Percentiles rank a stretch among this genome's conserved stretches.
phyloP scores from a whole-genome alignment of 2,113 vertebrate species.

The Otocyon megalotis region DNA sequence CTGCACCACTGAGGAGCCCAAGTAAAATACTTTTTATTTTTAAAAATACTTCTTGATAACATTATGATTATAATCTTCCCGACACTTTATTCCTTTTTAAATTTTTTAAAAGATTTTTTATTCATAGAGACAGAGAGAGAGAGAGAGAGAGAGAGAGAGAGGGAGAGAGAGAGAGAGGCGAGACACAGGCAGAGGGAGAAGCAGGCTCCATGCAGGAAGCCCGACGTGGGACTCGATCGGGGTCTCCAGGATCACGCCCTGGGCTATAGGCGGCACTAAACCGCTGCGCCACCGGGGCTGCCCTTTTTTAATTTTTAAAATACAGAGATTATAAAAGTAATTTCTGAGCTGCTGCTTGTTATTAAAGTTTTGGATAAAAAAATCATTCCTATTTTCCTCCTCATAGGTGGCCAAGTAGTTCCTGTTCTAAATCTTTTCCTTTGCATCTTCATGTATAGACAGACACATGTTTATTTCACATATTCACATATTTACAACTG shows the following conservation, averaged over 20 bases:
- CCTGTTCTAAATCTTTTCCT: slow-evolving; percentile 6
- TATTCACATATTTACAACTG: not conserved
- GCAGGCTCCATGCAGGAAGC: too few species aligned
- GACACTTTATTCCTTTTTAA: not conserved
- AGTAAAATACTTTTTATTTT: not conserved
- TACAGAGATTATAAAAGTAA: not conserved
- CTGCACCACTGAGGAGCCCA: not conserved
- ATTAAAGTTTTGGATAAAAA: slow-evolving; percentile 40
- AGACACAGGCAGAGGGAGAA: too few species aligned
- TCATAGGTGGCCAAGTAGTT: not conserved
- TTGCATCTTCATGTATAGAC: not conserved
- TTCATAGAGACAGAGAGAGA: too few species aligned
- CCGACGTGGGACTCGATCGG: too few species aligned
- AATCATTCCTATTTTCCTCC: not conserved
- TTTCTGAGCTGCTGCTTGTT: not conserved
- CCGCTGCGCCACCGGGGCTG: too few species aligned
- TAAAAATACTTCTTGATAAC: not conserved
- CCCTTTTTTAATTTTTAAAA: not conserved
- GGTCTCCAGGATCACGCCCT: too few species aligned
- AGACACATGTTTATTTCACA: slow-evolving; percentile 24
- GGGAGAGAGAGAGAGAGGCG: too few species aligned
- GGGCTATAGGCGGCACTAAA: too few species aligned
- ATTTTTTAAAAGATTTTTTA: not conserved
- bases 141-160: too few species aligned
- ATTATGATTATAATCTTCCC: not conserved